These are phyloP conservation scores for Pollenia amentaria DNA, from an alignment of 2,888 invertebrate genomes.

Conservation along the genomic window DNA sequence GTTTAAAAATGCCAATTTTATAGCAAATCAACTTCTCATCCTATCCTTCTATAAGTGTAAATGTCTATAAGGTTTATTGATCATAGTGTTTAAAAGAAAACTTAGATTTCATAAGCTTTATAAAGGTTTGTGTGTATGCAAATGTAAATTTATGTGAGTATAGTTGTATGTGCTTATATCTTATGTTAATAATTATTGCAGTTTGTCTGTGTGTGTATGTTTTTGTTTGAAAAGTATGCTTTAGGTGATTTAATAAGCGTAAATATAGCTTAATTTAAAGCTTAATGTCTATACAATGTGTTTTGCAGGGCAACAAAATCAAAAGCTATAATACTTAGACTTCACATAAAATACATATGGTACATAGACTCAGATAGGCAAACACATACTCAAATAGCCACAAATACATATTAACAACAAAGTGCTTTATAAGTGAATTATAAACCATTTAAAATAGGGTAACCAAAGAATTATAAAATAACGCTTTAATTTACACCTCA, in stretches of 20 bases:
- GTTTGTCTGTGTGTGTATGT: neutral
- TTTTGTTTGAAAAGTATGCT: conserved; percentile 9
- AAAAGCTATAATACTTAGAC: neutral
- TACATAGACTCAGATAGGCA: neutral
- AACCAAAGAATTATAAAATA: neutral
- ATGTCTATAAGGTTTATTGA: conserved; percentile 22
- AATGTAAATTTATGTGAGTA: neutral
- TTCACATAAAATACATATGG: neutral
- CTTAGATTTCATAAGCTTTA: conserved; percentile 55
- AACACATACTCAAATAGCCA: neutral
- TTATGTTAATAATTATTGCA: neutral
- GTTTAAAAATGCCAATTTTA: neutral
- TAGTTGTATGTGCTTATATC: neutral
- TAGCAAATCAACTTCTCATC: neutral
- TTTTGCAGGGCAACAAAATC: conserved; percentile 33
- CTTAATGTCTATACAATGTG: conserved; percentile 28
- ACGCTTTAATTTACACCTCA: too few relatives aligned
- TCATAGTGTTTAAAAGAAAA: conserved; percentile 49
- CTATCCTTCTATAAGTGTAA: neutral
- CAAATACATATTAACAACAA: conserved; percentile 1
- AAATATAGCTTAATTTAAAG: conserved; percentile 58
- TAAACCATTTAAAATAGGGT: neutral
- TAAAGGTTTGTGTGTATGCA: neutral
- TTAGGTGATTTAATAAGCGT: conserved; percentile 62
- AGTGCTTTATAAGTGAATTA: conserved; percentile 8